Base-by-base conservation (phyloP, 2,888 invertebrate genomes). In the Stenoptilia bipunctidactyla region DNA sequence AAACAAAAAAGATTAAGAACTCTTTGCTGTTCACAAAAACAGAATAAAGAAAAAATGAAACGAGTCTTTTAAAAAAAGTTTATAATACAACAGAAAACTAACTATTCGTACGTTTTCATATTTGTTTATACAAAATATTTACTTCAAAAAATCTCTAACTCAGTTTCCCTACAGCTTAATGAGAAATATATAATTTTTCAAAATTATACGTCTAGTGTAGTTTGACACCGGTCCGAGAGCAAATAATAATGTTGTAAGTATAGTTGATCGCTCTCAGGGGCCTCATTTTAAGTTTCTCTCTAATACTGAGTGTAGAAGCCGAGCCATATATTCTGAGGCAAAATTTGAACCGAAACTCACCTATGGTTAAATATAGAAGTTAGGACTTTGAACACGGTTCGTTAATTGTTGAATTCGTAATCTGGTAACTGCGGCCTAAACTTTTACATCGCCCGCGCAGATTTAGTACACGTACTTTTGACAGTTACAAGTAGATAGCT, bases 371-470 rank as follows among this genome's bases (percentile, higher is more conserved):
- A 65, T 66, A 68, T 65, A 56, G 58, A 65, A 66, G 61, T 66
- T 66, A 47, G 53, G 51, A 50, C 57, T 53, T 48, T 41, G 58
- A 56, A 56, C 58, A 60, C 56, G 62, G 60, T 61, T 49, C 52
- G 68, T 67, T 73, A 73, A 75, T 71, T 72, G 69, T 66, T 57
- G 66, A 70, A 70, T 73, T 66, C 58, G 53, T 64, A 68, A 64
- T 70, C 69, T 62, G 60, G 63, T 61, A 72, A 72, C 66, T 72
- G 66, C 49, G 49, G 54, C 56, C 44, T 38, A 48, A 55, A 52
- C 43, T 53, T 51, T 50, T 46, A 45, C 43, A n/a, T n/a, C n/a
- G n/a, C n/a, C n/a, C n/a, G n/a, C n/a, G n/a, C n/a, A n/a, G n/a
- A n/a, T n/a, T n/a, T n/a, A n/a, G n/a, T n/a, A n/a, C n/a, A n/a